Conservation (phyloP, 35 echinoderm and acorn worm genomes). For the Patiria miniata region DNA sequence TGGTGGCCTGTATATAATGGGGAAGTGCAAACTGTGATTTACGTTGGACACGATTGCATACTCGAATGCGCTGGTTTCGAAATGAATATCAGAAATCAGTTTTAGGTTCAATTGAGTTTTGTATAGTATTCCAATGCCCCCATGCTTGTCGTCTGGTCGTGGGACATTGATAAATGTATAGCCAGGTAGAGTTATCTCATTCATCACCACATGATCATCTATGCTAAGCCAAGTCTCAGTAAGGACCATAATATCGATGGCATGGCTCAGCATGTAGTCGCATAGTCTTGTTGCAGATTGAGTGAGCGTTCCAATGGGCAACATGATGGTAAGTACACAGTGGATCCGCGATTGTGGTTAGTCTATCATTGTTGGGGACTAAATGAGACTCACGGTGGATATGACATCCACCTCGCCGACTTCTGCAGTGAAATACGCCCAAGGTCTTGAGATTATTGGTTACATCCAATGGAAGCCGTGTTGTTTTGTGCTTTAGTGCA, state of each 20-base stretch:
- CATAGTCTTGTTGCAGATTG: conserved; percentile 35
- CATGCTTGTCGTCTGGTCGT: not conserved
- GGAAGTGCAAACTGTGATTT: not conserved
- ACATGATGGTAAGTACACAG: not conserved
- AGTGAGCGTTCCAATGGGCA: conserved; percentile 24
- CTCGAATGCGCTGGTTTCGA: conserved; percentile 25
- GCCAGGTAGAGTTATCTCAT: no score
- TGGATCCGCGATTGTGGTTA: not conserved
- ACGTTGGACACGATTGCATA: not conserved
- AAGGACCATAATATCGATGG: conserved; percentile 24
- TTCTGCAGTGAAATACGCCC: not conserved
- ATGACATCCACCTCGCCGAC: not conserved
- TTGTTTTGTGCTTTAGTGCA: conserved; percentile 1
- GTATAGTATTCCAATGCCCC: conserved; percentile 25
- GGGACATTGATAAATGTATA: conserved; percentile 27
- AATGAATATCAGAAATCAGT: conserved; percentile 2
- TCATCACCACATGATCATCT: no score
- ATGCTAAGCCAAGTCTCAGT: conserved; percentile 32
- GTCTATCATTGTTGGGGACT: not conserved
- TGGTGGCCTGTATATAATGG: conserved; percentile 35
- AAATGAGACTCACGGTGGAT: not conserved
- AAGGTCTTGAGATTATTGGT: not conserved
- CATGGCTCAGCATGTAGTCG: conserved; percentile 5
- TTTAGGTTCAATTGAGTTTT: conserved; percentile 1
- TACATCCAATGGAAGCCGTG: conserved; percentile 1